Evolutionary conservation across 2,888 invertebrate species (phyloP).

Genomic region (Agonopterix alstromeriana): DNA sequence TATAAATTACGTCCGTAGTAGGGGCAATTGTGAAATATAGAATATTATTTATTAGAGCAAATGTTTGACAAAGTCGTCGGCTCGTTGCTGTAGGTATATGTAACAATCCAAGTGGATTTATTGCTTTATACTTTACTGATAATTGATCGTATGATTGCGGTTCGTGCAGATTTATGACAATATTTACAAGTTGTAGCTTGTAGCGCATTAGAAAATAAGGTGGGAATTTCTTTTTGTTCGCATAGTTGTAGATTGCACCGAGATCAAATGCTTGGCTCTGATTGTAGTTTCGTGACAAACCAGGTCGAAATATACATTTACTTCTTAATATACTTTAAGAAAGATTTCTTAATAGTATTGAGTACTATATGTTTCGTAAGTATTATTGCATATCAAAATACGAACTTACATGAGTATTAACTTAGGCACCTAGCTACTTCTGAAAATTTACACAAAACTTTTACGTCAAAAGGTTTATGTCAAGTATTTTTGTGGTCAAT

Average conservation of each 20-base stretch:
- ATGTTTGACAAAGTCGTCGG: slow-evolving; percentile 23
- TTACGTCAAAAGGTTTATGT: no score
- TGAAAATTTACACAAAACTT: no score
- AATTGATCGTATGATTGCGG: slow-evolving; percentile 10
- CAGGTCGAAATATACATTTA: not conserved
- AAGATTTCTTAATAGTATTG: no score
- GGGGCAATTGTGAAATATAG: slow-evolving; percentile 8
- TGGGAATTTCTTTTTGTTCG: not conserved
- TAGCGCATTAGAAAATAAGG: not conserved
- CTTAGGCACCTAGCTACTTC: no score
- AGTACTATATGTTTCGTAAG: no score
- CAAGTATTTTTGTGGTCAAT: no score
- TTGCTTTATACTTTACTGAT: slow-evolving; percentile 18
- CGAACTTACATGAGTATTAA: no score
- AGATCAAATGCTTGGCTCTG: no score
- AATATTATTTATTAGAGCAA: slow-evolving; percentile 19
- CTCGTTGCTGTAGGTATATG: slow-evolving; percentile 3
- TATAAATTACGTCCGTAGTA: slow-evolving; percentile 2
- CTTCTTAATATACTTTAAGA: not conserved
- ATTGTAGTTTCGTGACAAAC: not conserved
- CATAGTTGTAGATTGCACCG: no score
- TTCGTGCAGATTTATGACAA: slow-evolving; percentile 10
- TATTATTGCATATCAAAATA: no score
- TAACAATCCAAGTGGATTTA: slow-evolving; percentile 28
- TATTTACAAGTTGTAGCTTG: slow-evolving; percentile 7